Evolutionary conservation across 2,113 vertebrate species (phyloP), one percentile per base, ranked within the genome.

Genomic region (Bubalus kerabau): DNA sequence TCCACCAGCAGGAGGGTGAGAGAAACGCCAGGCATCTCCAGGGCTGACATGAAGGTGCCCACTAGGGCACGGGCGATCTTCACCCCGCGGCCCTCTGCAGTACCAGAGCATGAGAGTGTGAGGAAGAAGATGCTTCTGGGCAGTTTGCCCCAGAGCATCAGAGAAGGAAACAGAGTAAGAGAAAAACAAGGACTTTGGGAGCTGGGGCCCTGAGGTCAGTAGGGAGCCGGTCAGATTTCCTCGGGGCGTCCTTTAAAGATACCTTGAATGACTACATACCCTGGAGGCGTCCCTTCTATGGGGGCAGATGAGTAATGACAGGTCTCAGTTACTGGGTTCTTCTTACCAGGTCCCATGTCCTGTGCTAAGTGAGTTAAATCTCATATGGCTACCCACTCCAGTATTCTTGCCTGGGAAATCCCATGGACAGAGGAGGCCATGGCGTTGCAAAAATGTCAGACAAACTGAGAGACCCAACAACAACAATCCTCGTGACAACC

Each of bases 21-120:
- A 12, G 99, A 99, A 71, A 99, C 83, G 16, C 99, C 99, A 0
- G 99, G 99, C 99, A 99, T 99, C 98, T 99, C 99, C 98, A 99
- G 98, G 0, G 99, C 99, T 0, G 99, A 99, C 99, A 99, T 99
- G 98, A 99, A 99, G 12, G 99, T 98, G 7, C 99, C 99, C 43
- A 99, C 99, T 97, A 99, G 98, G 82, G 99, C 99, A 64, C 99
- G 99, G 96, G 98, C 97, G 0, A 99, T 98, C 84, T 32, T 74
- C 40, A 99, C 36, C 0, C 99, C 99, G 0, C 98, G 98, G 67
- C 52, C 98, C 98, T 99, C 99, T 99, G 98, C 0, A 50, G 98
- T 12, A 28, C 43, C 74, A 83, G 54, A 95, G 60, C 14, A n/a
- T 5, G 9, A 54, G n/a, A 8, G 71, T 59, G 5, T 76, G 80